Conservation (phyloP, 2,797 vertebrate genomes). For the Pteronotus mesoamericanus region DNA sequence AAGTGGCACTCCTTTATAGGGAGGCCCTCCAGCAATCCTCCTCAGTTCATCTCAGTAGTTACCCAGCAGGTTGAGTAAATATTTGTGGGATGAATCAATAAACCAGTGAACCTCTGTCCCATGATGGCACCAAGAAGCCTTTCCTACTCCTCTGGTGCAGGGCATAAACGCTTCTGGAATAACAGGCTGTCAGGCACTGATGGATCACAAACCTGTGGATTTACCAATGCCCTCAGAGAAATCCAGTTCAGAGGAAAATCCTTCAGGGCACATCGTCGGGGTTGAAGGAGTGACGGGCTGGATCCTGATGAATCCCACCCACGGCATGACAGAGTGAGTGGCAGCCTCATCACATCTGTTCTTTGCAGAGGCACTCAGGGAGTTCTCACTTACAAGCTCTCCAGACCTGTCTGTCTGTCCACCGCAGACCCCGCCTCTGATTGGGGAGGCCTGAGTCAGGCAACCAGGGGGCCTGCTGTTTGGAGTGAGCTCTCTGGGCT, state of each 20-base stretch:
- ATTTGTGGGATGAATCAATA: background rate
- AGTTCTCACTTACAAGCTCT: conserved; percentile 4
- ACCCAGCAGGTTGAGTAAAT: conserved; percentile 15
- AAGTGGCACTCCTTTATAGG: background rate
- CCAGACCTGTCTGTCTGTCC: conserved; percentile 41
- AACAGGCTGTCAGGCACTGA: background rate
- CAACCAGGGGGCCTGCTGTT: conserved; percentile 22
- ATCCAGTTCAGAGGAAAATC: conserved; percentile 11
- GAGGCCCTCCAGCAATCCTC: background rate
- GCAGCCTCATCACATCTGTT: conserved; percentile 41
- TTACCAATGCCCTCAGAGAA: background rate
- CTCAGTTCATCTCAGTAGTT: background rate
- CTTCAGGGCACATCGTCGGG: background rate
- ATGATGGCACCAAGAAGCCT: background rate
- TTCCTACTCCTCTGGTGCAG: background rate
- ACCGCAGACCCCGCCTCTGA: conserved; percentile 7
- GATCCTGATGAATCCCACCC: conserved; percentile 66
- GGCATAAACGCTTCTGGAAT: background rate
- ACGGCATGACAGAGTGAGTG: conserved; percentile 47
- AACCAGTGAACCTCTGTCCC: background rate
- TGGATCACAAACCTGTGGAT: background rate
- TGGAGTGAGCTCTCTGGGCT: conserved; percentile 4
- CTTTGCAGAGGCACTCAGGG: background rate
- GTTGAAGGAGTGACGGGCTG: background rate
- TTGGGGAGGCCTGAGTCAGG: conserved; percentile 20